Evolutionary conservation across 1,140 invertebrate genomes (phyloP).

Genomic region (Archivesica marissinica): DNA sequence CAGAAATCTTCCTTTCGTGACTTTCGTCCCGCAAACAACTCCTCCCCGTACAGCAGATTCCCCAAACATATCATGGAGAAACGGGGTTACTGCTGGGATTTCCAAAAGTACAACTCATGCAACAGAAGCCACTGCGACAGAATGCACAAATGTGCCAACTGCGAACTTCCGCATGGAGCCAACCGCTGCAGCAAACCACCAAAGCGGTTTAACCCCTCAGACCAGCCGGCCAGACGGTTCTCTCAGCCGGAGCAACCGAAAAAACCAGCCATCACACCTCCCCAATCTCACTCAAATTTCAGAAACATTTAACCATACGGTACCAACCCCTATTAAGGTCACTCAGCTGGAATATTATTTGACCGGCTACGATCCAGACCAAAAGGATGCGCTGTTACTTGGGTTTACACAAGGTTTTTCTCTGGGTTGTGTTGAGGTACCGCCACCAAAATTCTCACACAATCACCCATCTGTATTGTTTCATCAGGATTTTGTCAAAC

Average conservation of each 20-base stretch:
- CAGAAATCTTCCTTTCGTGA: no score
- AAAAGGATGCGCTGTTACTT: not conserved
- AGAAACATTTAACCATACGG: not conserved
- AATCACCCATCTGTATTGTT: not conserved
- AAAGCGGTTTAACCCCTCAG: not conserved
- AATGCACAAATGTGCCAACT: conserved; percentile 21
- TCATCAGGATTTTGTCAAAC: not conserved
- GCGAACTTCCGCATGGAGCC: not conserved
- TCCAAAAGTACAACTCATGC: not conserved
- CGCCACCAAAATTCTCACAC: not conserved
- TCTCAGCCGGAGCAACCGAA: no score
- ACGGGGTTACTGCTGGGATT: conserved; percentile 19
- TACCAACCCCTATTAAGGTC: not conserved
- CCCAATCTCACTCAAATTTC: not conserved
- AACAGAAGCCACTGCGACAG: not conserved
- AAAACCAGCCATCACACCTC: no score
- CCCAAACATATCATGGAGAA: not conserved
- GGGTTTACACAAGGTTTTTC: conserved; percentile 19
- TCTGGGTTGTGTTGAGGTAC: not conserved
- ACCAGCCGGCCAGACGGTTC: no score
- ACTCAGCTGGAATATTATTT: not conserved
- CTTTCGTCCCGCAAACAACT: not conserved
- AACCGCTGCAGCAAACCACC: not conserved
- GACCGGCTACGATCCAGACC: not conserved
- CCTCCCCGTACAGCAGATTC: not conserved